Conservation (phyloP, 2,113 vertebrate genomes). For the Barbus barbus region DNA sequence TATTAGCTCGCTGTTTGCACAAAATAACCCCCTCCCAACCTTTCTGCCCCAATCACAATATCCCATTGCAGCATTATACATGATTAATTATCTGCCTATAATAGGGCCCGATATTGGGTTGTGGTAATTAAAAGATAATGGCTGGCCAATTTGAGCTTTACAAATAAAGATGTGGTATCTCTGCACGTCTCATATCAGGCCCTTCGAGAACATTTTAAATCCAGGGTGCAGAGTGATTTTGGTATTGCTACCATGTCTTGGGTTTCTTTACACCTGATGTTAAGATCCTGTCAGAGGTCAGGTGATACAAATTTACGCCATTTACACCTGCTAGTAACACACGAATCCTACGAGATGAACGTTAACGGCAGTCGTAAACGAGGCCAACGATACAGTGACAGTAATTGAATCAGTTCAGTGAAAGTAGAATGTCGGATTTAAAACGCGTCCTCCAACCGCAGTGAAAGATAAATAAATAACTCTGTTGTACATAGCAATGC, state of each 20-base stretch:
- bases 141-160: constrained; percentile 77
- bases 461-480: background rate
- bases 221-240: constrained; percentile 43
- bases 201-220: too few species aligned
- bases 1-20: constrained; percentile 68
- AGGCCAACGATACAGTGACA: too few species aligned
- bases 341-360: too few species aligned
- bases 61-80: constrained; percentile 63
- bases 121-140: constrained; percentile 81
- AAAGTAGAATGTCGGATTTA: background rate
- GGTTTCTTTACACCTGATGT: background rate
- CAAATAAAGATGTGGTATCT: constrained; percentile 75
- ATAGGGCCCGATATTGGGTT: constrained; percentile 71
- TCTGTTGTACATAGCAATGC: background rate
- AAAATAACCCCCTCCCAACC: constrained; percentile 52
- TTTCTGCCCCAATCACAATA: constrained; percentile 48
- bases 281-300: background rate
- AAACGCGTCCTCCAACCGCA: too few species aligned
- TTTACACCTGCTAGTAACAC: too few species aligned
- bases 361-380: too few species aligned
- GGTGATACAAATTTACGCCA: background rate
- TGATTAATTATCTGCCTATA: constrained; percentile 78
- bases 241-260: too few species aligned
- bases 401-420: too few species aligned
- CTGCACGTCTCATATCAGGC: too few species aligned